phyloP scores from a whole-genome alignment of 30 jellyfish, hydroid and myxozoan species.

The Catostylus mosaicus region DNA sequence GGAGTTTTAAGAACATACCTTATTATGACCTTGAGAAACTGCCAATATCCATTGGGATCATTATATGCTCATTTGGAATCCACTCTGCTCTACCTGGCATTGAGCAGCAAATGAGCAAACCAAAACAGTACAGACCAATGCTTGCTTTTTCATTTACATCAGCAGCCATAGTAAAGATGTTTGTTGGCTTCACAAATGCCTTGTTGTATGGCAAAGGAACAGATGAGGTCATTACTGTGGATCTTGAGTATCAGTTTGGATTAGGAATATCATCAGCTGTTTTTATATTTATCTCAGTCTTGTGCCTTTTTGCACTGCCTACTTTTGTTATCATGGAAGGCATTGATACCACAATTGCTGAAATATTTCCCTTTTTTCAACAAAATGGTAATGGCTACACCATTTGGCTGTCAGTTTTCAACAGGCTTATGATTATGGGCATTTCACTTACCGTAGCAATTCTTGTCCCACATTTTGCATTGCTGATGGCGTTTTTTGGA shows the following conservation, averaged over 20 bases:
- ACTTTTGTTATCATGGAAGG: conserved; percentile 91
- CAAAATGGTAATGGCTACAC: conserved; percentile 13
- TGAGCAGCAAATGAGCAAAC: conserved; percentile 93
- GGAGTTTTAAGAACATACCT: conserved; percentile 59
- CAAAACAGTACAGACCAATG: conserved; percentile 72
- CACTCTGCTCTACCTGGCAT: conserved; percentile 95
- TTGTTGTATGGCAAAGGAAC: conserved; percentile 72
- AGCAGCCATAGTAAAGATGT: conserved; percentile 44
- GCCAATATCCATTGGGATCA: conserved; percentile 85
- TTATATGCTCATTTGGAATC: conserved; percentile 81
- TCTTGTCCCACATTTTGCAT: conserved; percentile 87
- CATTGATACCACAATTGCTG: conserved; percentile 66
- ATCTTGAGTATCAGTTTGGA: conserved; percentile 66
- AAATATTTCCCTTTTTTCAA: conserved; percentile 49
- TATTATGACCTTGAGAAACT: conserved; percentile 48
- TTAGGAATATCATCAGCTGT: conserved; percentile 83
- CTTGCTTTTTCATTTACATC: conserved; percentile 62
- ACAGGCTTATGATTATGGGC: conserved; percentile 63
- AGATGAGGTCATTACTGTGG: conserved; percentile 85
- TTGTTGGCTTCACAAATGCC: conserved; percentile 84
- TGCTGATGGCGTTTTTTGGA: conserved; percentile 91
- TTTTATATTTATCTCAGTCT: conserved; percentile 78
- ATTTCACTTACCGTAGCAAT: conserved; percentile 72
- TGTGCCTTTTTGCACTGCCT: conserved; percentile 86
- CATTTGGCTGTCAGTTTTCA: conserved; percentile 37